A percentile compares a stretch with the other conserved stretches of the same genome.
These are phyloP conservation scores for Pristionchus fissidentatus DNA, from an alignment of 2,888 invertebrate species.

Conservation along the genomic window DNA sequence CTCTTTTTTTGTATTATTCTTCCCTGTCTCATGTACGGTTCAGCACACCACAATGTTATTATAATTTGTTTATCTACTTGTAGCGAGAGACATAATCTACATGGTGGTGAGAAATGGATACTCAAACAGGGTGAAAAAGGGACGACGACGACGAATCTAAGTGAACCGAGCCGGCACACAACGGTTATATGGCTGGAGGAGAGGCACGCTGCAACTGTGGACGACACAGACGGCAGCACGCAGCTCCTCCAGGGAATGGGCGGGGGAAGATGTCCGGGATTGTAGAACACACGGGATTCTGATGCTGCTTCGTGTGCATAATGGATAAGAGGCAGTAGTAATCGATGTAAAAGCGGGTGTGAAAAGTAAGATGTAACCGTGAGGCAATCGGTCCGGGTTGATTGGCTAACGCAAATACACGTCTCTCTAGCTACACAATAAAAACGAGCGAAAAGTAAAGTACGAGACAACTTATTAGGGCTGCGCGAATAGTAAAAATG, in stretches of 20 bases:
- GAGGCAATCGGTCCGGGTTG: neutral
- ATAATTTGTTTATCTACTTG: constrained; percentile 39
- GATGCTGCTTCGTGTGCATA: too few relatives aligned
- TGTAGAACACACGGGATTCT: constrained; percentile 12
- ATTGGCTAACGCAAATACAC: constrained; percentile 33
- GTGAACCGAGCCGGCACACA: constrained; percentile 39
- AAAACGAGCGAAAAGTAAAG: neutral
- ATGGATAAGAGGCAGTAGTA: constrained; percentile 10
- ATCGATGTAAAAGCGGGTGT: neutral
- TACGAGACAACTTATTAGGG: constrained; percentile 3
- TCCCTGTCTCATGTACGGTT: too few relatives aligned
- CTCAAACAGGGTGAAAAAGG: neutral
- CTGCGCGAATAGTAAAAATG: constrained; percentile 25
- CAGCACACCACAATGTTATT: too few relatives aligned
- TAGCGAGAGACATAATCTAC: constrained; percentile 30
- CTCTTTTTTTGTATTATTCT: too few relatives aligned
- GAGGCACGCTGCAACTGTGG: neutral
- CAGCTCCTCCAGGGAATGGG: constrained; percentile 1
- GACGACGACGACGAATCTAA: constrained; percentile 6
- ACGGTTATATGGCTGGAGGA: neutral
- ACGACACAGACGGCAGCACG: neutral
- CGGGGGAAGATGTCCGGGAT: constrained; percentile 21
- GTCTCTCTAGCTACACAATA: constrained; percentile 25
- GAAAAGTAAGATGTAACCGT: constrained; percentile 14
- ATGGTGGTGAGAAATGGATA: too few relatives aligned